Percentiles rank a stretch among this genome's conserved stretches.
phyloP scores from a whole-genome alignment of 2,797 vertebrate species.

The Muscicapa comitata region DNA sequence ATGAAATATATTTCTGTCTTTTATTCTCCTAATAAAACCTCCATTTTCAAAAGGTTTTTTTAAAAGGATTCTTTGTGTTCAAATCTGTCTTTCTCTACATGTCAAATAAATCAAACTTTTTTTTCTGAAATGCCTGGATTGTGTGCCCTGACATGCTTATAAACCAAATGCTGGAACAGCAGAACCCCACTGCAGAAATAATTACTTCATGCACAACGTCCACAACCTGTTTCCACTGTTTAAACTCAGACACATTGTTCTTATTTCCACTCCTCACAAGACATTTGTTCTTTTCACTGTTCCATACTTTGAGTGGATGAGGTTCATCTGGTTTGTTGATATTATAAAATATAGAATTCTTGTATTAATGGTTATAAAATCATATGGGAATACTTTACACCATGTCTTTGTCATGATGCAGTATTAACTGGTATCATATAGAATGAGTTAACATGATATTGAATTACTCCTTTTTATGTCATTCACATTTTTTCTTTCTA shows the following conservation, averaged over 20 bases:
- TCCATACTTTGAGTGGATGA: conserved; percentile 62
- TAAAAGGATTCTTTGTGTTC: neutral
- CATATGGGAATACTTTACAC: conserved; percentile 79
- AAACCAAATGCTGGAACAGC: conserved; percentile 53
- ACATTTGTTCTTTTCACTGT: conserved; percentile 75
- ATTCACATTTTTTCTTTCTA: conserved; percentile 46
- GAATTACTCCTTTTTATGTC: conserved; percentile 75
- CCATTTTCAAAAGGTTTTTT: neutral
- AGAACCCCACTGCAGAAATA: conserved; percentile 58
- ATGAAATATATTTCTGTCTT: neutral
- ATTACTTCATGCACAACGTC: conserved; percentile 58
- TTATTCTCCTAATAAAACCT: conserved; percentile 5
- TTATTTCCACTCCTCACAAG: conserved; percentile 74
- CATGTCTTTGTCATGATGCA: conserved; percentile 69
- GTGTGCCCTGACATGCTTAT: conserved; percentile 51
- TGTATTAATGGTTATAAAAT: conserved; percentile 71
- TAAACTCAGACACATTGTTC: conserved; percentile 76
- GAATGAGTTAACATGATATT: conserved; percentile 78
- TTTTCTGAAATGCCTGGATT: conserved; percentile 43
- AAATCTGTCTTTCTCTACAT: conserved; percentile 10
- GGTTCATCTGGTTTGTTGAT: conserved; percentile 77
- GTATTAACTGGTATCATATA: conserved; percentile 70
- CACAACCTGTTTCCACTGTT: conserved; percentile 67
- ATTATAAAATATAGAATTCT: conserved; percentile 76
- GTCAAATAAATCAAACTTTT: conserved; percentile 29